These are phyloP conservation scores for Cetoscarus ocellatus DNA, from an alignment of 2,797 vertebrate species.

Conservation along the genomic window DNA sequence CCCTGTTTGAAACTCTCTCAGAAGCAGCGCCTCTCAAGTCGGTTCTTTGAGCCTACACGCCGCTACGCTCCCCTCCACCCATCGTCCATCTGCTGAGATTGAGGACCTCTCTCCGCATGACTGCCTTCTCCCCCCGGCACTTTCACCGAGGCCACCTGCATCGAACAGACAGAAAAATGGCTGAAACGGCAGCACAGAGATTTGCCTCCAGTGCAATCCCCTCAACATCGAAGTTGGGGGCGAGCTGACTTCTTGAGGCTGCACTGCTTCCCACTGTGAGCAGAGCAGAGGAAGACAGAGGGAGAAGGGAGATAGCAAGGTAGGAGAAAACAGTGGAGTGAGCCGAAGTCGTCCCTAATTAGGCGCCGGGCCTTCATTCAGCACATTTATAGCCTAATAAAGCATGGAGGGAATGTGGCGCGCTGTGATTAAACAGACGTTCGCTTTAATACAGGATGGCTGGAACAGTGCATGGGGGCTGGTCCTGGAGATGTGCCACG, in stretches of 20 bases:
- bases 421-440: conserved; percentile 76
- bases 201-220: conserved; percentile 68
- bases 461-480: conserved; percentile 52
- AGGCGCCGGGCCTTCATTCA: conserved; percentile 67
- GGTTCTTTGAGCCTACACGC: conserved; percentile 50
- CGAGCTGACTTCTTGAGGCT: conserved; percentile 67
- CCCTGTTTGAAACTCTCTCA: conserved; percentile 62
- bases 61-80: conserved; percentile 44
- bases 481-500: conserved; percentile 63
- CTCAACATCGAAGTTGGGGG: conserved; percentile 62
- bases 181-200: conserved; percentile 68
- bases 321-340: conserved; percentile 49
- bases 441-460: conserved; percentile 73
- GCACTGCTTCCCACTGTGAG: conserved; percentile 51
- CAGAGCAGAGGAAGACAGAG: conserved; percentile 20
- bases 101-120: conserved; percentile 68
- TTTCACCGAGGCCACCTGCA: conserved; percentile 64
- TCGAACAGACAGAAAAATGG: conserved; percentile 58
- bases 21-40: conserved; percentile 56
- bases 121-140: conserved; percentile 20
- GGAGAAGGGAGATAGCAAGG: conserved; percentile 29
- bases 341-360: conserved; percentile 75
- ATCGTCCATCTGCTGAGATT: conserved; percentile 71
- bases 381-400: conserved; percentile 77
- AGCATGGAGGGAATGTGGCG: conserved; percentile 64